Conservation (phyloP, 30 jellyfish, hydroid and myxozoan genomes). For the Catostylus mosaicus region DNA sequence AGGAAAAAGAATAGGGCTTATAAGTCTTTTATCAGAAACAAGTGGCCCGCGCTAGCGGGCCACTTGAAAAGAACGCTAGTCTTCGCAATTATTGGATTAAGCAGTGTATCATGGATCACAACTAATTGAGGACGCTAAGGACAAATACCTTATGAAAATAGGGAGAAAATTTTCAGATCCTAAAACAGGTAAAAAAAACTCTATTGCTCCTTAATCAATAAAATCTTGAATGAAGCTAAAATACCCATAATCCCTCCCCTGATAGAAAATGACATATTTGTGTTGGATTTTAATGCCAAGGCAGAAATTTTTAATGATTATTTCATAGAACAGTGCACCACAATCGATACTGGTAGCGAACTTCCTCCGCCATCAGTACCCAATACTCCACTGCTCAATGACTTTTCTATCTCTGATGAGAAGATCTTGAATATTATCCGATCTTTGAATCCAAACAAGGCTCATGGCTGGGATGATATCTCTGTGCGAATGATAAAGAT, state of each 20-base stretch:
- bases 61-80: too few relatives aligned
- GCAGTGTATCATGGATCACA: constrained; percentile 18
- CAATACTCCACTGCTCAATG: constrained; percentile 52
- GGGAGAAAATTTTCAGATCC: constrained; percentile 47
- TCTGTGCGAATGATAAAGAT: constrained; percentile 71
- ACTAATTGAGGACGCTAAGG: constrained; percentile 50
- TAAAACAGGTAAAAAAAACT: constrained; percentile 29
- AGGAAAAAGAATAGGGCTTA: constrained; percentile 47
- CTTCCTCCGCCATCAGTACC: constrained; percentile 38
- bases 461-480: constrained; percentile 74
- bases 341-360: constrained; percentile 53
- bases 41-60: constrained; percentile 34
- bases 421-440: constrained; percentile 53
- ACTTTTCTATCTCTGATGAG: constrained; percentile 54
- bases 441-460: constrained; percentile 48
- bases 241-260: constrained; percentile 64
- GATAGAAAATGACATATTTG: constrained; percentile 53
- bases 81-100: too few relatives aligned
- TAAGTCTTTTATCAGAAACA: constrained; percentile 31
- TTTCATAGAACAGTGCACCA: constrained; percentile 60
- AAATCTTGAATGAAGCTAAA: constrained; percentile 48
- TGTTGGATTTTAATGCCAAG: constrained; percentile 49
- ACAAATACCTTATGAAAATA: constrained; percentile 26
- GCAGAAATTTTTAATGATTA: constrained; percentile 55
- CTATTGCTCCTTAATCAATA: constrained; percentile 56